phyloP scores from a whole-genome alignment of 2,888 invertebrate genomes.

The Callimorpha dominula region DNA sequence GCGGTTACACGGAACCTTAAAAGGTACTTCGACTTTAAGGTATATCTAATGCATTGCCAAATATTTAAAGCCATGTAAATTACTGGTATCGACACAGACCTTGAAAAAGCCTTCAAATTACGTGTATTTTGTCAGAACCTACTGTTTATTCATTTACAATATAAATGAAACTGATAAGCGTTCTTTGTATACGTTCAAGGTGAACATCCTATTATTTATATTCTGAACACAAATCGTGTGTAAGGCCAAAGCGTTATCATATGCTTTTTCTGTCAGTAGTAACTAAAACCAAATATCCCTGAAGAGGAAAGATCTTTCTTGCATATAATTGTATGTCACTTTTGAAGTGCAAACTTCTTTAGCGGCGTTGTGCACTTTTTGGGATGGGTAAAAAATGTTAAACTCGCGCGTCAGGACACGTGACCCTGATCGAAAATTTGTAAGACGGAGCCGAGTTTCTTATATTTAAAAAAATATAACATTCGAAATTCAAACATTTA shows the following conservation, averaged over 20 bases:
- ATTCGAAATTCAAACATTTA: no score
- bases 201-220: background rate
- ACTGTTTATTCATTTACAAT: background rate
- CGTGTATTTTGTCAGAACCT: background rate
- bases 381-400: no score
- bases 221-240: background rate
- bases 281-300: background rate
- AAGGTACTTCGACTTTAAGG: no score
- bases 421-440: no score
- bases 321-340: background rate
- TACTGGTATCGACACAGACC: background rate
- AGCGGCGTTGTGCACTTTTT: no score
- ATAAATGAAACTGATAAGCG: constrained; percentile 5
- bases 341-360: no score
- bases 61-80: background rate
- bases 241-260: background rate
- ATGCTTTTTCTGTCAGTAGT: background rate
- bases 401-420: no score
- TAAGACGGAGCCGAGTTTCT: no score
- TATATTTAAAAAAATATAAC: no score
- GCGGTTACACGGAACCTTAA: no score
- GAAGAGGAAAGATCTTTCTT: background rate
- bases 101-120: background rate
- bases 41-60: background rate
- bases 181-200: constrained; percentile 4